A percentile compares a stretch with the other conserved stretches of the same genome.
These are phyloP conservation scores for Pocota personata DNA, from an alignment of 2,888 invertebrate genomes.

Conservation along the genomic window DNA sequence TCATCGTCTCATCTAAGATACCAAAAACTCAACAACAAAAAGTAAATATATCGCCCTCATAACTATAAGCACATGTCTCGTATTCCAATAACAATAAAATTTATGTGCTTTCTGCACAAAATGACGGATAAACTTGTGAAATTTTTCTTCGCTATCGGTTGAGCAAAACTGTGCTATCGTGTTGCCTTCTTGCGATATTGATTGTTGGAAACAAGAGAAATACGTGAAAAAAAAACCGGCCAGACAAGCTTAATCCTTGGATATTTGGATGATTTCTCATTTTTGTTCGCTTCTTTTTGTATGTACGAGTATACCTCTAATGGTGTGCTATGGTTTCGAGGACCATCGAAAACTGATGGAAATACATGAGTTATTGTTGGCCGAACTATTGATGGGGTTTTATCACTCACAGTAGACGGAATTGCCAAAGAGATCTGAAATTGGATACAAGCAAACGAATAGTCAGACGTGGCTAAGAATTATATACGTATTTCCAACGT, in stretches of 20 bases:
- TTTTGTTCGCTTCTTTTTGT: slow-evolving; percentile 1
- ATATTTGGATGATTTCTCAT: slow-evolving; percentile 25
- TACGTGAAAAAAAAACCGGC: background rate
- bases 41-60: slow-evolving; percentile 18
- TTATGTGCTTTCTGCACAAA: slow-evolving; percentile 40
- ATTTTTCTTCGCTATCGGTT: background rate
- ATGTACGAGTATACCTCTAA: background rate
- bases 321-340: slow-evolving; percentile 22
- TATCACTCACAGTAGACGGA: slow-evolving; percentile 37
- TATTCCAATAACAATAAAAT: slow-evolving; percentile 55
- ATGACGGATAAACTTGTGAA: slow-evolving; percentile 50
- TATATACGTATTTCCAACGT: background rate
- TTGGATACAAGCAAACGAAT: background rate
- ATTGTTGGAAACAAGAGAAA: background rate
- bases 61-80: slow-evolving; percentile 40
- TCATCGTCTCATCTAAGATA: background rate
- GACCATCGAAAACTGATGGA: slow-evolving; percentile 19
- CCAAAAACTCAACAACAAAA: background rate
- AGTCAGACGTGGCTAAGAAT: background rate
- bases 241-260: slow-evolving; percentile 56
- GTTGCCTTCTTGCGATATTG: background rate
- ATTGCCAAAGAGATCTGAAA: background rate
- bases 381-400: slow-evolving; percentile 48
- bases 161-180: background rate
- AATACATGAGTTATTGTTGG: slow-evolving; percentile 60